A percentile compares a stretch with the other conserved stretches of the same genome.
phyloP scores from a whole-genome alignment of 2,888 invertebrate species.

The Lamproptera curius region DNA sequence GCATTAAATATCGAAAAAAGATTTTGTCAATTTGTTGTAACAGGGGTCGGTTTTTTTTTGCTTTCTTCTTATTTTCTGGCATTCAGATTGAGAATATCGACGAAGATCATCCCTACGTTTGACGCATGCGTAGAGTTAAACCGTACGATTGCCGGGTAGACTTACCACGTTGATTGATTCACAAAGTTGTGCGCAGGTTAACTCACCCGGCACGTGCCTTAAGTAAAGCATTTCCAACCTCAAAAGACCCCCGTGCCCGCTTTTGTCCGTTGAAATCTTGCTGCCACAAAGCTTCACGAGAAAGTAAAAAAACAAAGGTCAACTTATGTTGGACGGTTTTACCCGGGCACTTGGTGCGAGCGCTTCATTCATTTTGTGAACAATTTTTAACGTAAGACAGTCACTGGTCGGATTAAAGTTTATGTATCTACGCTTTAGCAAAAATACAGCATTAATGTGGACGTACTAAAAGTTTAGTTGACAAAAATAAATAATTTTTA shows the following conservation, averaged over 20 bases:
- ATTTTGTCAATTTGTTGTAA: neutral
- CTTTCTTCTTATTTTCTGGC: neutral
- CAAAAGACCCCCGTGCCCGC: constrained; percentile 34
- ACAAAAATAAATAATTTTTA: too few relatives aligned
- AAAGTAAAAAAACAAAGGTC: constrained; percentile 36
- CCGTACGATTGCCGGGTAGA: constrained; percentile 57
- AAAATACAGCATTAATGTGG: too few relatives aligned
- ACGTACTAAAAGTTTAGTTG: too few relatives aligned
- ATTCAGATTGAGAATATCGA: constrained; percentile 25
- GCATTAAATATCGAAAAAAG: neutral
- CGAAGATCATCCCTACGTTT: constrained; percentile 46
- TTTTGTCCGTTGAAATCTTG: constrained; percentile 22
- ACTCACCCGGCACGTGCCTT: constrained; percentile 49
- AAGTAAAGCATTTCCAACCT: constrained; percentile 48
- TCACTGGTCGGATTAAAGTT: too few relatives aligned
- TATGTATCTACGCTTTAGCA: too few relatives aligned
- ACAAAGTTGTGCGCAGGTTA: constrained; percentile 71
- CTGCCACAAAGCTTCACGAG: constrained; percentile 24
- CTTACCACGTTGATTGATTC: constrained; percentile 72
- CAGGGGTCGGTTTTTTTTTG: neutral
- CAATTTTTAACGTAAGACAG: too few relatives aligned
- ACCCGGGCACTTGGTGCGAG: constrained; percentile 39
- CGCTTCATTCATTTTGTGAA: constrained; percentile 44
- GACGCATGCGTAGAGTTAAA: constrained; percentile 56
- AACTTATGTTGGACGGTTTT: constrained; percentile 32